Base-by-base conservation (phyloP, 2,888 invertebrate genomes). In the Melanotus villosus region DNA sequence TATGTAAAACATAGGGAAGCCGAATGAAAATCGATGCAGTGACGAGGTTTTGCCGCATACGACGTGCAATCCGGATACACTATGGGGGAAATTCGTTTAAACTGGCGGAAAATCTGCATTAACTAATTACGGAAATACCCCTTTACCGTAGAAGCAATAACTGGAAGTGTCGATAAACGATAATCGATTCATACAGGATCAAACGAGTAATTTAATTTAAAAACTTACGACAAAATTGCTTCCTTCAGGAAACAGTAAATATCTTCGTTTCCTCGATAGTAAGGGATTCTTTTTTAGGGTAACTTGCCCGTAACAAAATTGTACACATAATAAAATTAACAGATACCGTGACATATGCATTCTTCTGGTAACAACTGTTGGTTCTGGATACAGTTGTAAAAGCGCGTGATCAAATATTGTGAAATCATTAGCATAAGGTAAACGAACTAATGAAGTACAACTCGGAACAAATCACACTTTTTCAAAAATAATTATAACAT, bases 161-260 rank as follows among this genome's bases (percentile, higher is more conserved):
- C 47, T 41, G 41, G 14, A 14, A 16, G 16, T 47, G 47, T 12
- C 23, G 9, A n/a, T 47, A 23, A 47, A 7, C 47, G 18, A 21
- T 47, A 7, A 26, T 3, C 26, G 26, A 26, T 32, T 34, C 34
- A 14, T 9, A 34, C 14, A 16, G 18, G 16, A 34, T 56, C 36
- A 65, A 32, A 43, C n/a, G 30, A 21, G 26, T 26, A 26, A 21
- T 10, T 45, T 45, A 21, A 21, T 26, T 47, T 43, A n/a, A 32
- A 32, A 32, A 79, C 81, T 77, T 75, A 83, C 83, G 56, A 80
- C 80, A 72, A 83, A 80, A 75, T 82, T 83, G 43, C 86, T 86
- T 41, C 87, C 87, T 75, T 84, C 83, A 23, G 87, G 87, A 81
- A 87, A 88, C 23, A 83, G 79, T 68, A 88, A 80, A 79, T 86